Conservation (phyloP, 2,113 vertebrate species). For the Leptobrachium ailaonicum region DNA sequence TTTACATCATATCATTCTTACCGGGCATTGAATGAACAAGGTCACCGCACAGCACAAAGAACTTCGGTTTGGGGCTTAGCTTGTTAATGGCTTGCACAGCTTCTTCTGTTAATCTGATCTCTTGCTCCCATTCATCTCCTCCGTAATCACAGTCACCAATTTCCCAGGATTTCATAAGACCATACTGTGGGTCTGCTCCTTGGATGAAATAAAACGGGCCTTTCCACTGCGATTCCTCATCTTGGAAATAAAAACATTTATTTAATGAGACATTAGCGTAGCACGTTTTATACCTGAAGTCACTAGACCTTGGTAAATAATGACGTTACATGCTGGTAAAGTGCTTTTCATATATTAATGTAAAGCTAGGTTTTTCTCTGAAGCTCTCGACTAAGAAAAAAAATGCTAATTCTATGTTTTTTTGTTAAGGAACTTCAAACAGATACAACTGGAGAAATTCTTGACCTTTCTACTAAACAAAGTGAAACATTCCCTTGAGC, state of each 20-base stretch:
- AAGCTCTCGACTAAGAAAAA: background rate
- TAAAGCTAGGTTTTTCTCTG: background rate
- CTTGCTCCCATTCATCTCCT: constrained; percentile 88
- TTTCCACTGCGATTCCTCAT: constrained; percentile 79
- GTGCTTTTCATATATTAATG: constrained; percentile 18
- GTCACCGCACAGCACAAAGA: constrained; percentile 90
- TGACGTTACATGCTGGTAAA: background rate
- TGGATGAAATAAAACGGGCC: constrained; percentile 92
- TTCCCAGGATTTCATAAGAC: constrained; percentile 91
- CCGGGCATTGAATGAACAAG: constrained; percentile 93
- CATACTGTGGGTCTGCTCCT: constrained; percentile 92
- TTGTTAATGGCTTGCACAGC: constrained; percentile 82
- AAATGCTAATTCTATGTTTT: constrained; percentile 1
- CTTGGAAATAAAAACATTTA: constrained; percentile 58
- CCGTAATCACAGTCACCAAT: constrained; percentile 72
- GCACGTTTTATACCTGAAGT: background rate
- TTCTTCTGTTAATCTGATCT: constrained; percentile 80
- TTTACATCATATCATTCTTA: constrained; percentile 55
- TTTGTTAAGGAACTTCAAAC: constrained; percentile 4
- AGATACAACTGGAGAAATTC: background rate
- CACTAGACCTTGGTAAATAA: background rate
- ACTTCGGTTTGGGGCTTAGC: constrained; percentile 80
- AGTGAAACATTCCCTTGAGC: constrained; percentile 26
- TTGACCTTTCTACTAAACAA: constrained; percentile 33
- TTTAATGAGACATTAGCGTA: background rate